Evolutionary conservation across 2,888 invertebrate genomes (phyloP), one percentile per base, ranked within the genome.

Genomic region (Fragum fragum): DNA sequence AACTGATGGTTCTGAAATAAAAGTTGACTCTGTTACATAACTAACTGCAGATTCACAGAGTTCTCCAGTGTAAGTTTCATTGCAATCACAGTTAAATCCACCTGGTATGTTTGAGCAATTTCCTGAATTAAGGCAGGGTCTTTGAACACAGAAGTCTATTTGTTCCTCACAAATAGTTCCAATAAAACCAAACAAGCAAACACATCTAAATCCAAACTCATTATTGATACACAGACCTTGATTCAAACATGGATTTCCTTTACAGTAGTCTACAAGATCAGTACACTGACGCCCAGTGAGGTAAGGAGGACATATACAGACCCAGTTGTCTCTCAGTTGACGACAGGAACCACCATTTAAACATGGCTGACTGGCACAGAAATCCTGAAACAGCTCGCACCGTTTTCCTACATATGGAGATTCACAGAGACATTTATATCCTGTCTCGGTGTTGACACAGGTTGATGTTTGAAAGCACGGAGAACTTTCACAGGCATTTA

Each of bases 281-380:
- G 73, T 73, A 23, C 76, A 81, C 73, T 76, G 79, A 42, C 73
- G 68, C n/a, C 82, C 82, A 7, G 82, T 82, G 7, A 83, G 47
- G 55, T 70, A 79, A 23, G 57, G 52, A 6, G 79, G 83, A 74
- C 83, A 83, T 16, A 76, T 73, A 29, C 83, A 83, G 18, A 76
- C 26, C 28, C 72, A 83, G 29, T 73, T 76, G 21, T 79, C 55
- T 16, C 55, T 42, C 14, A 73, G 29, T 11, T 55, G 70, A 0
- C 71, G 52, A 47, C 83, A 83, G 2, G 74, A 53, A 11, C 76
- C 83, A 9, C 68, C 73, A 57, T 81, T 81, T 32, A 79, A 63
- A 73, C 83, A 83, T 18, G 83, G 83, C 23, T 70, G 61, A 53
- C 83, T 83, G 26, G 68, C 74, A 29, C 83, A 83, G 66, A 57